Base-by-base conservation (phyloP, 2,113 vertebrate species). In the Oreochromis spilurus region DNA sequence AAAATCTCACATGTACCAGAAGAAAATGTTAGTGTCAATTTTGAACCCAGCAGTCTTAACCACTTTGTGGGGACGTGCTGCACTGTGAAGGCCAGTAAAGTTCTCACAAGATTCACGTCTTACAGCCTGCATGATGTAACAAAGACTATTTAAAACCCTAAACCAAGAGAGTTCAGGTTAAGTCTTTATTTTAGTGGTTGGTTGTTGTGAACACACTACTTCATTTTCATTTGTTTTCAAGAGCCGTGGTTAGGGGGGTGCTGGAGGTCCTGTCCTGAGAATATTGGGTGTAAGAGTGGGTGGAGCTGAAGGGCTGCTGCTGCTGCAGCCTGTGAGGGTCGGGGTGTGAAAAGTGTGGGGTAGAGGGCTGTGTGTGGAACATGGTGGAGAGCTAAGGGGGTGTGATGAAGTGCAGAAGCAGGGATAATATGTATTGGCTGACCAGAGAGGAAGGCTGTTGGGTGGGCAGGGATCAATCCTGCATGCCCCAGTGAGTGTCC, bases 191-290 rank as follows among this genome's bases (percentile, higher is more conserved):
- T 85, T 77, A 89, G 81, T 83, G 78, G 36, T 12, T 53, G 36
- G 80, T 57, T 86, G 86, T 26, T 79, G 60, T 54, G 65, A 88
- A 58, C 38, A 75, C 45, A 79, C 50, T 57, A 57, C 40, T 81
- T 81, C 62, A 50, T 31, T 77, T 70, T 29, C 3, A 72, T 54
- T 36, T 5, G 12, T 55, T 58, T 95, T 99, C 98, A 99, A 84
- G 99, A 99, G 92, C 99, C 98, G 2, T 99, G 98, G 87, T 97
- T 99, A 21, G 98, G 98, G 0, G 98, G 99, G 70, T 99, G 99
- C 94, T 99, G 99, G 92, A 99, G 97, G 96, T 99, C 99, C 95
- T 99, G 99, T 87, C 98, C 98, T 97, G 98, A 99, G 97, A 99
- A 99, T 88, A 99, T 99, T 82, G 99, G 99, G 95, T 99, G 98